phyloP scores from a whole-genome alignment of 2,113 vertebrate species.

The Nothocercus julius region DNA sequence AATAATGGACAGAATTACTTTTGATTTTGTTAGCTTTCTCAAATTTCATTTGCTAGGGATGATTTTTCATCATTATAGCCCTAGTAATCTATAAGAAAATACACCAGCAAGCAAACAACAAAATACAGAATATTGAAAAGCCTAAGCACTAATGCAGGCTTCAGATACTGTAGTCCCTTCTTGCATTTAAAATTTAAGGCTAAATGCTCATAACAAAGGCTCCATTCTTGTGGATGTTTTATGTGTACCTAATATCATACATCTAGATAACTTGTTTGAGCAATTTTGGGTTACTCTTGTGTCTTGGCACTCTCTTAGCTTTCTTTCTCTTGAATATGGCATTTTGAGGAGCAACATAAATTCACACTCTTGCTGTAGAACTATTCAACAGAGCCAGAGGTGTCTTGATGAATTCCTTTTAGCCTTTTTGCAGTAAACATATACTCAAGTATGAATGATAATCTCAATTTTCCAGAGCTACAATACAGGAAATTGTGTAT shows the following conservation, averaged over 20 bases:
- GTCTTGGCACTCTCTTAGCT: neutral
- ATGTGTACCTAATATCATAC: neutral
- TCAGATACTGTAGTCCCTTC: neutral
- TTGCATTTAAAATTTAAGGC: neutral
- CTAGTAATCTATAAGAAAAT: neutral
- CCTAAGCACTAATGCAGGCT: neutral
- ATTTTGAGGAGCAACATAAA: neutral
- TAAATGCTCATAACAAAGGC: neutral
- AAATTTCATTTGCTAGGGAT: neutral
- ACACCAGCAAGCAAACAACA: neutral
- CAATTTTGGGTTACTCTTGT: neutral
- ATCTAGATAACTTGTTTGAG: neutral
- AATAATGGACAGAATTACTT: neutral
- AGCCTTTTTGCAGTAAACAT: neutral
- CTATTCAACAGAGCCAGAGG: neutral
- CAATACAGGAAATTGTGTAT: neutral
- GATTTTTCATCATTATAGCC: neutral
- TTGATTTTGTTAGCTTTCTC: conserved; percentile 9
- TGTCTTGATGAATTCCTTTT: neutral
- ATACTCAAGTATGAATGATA: neutral
- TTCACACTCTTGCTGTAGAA: neutral
- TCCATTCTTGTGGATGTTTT: neutral
- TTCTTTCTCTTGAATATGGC: neutral
- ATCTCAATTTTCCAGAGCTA: neutral
- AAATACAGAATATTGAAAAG: neutral